phyloP scores from a whole-genome alignment of 2,113 vertebrate species.

The Maylandia zebra region DNA sequence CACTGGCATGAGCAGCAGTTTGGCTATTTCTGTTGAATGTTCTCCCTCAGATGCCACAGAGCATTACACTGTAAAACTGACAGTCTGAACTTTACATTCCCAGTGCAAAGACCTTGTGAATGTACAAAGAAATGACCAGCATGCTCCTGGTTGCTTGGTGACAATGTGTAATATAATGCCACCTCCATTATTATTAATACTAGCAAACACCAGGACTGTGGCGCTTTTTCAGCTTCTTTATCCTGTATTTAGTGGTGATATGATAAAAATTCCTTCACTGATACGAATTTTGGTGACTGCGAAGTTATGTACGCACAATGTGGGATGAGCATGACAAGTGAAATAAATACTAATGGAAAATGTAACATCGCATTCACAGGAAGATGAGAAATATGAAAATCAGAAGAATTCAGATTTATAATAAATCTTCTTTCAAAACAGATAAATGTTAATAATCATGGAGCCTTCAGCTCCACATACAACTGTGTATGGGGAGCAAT shows the following conservation, averaged over 20 bases:
- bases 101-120: background rate
- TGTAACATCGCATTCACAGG: background rate
- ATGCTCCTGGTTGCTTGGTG: background rate
- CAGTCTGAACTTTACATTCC: background rate
- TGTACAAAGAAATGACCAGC: background rate
- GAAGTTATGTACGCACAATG: background rate
- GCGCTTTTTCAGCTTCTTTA: rapidly evolving
- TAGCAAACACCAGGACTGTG: background rate
- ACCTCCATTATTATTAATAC: background rate
- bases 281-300: rapidly evolving
- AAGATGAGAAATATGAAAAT: background rate
- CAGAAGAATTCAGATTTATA: background rate
- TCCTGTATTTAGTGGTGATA: background rate
- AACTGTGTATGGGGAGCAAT: background rate
- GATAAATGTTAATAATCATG: background rate
- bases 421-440: background rate
- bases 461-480: background rate
- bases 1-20: background rate
- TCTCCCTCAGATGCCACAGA: background rate
- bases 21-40: background rate
- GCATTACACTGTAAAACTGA: background rate
- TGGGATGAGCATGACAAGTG: background rate
- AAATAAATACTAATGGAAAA: background rate
- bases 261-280: background rate
- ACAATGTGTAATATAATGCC: background rate